phyloP scores from a whole-genome alignment of 2,113 vertebrate genomes.

The Ciconia boyciana region DNA sequence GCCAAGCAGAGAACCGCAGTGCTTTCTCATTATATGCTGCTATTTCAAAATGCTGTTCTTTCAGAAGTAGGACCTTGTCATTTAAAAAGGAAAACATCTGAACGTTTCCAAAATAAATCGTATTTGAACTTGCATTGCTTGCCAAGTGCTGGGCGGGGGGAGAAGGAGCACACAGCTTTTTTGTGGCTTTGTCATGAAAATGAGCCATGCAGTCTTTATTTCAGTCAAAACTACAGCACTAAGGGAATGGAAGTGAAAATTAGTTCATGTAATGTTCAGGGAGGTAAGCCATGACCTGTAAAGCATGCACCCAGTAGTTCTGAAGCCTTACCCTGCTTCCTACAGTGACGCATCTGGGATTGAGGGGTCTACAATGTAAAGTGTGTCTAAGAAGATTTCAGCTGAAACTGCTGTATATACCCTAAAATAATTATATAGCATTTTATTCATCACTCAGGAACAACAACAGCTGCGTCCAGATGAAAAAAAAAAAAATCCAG shows the following conservation, averaged over 20 bases:
- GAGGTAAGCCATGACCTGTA: neutral
- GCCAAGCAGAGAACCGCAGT: neutral
- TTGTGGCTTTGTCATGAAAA: slow-evolving; percentile 16
- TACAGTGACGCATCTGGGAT: neutral
- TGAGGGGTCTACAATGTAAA: neutral
- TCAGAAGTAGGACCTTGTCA: neutral
- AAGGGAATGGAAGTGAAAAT: slow-evolving; percentile 17
- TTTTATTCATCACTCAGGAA: neutral
- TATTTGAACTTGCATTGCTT: slow-evolving; percentile 23
- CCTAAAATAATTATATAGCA: neutral
- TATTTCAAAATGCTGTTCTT: slow-evolving; percentile 7
- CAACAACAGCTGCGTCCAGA: neutral
- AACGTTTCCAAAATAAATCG: slow-evolving; percentile 26
- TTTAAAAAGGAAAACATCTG: neutral
- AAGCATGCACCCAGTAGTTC: neutral
- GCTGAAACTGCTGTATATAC: neutral
- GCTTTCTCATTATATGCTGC: neutral
- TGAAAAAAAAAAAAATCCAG: accelerated
- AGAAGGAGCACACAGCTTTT: neutral
- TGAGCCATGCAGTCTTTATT: slow-evolving; percentile 1
- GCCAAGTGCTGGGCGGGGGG: neutral
- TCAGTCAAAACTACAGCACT: neutral
- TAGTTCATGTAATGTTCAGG: neutral
- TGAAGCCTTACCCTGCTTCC: neutral
- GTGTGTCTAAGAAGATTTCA: neutral